These are phyloP conservation scores for Alviniconcha marisindica DNA, from an alignment of 1,140 invertebrate genomes.

Conservation along the genomic window DNA sequence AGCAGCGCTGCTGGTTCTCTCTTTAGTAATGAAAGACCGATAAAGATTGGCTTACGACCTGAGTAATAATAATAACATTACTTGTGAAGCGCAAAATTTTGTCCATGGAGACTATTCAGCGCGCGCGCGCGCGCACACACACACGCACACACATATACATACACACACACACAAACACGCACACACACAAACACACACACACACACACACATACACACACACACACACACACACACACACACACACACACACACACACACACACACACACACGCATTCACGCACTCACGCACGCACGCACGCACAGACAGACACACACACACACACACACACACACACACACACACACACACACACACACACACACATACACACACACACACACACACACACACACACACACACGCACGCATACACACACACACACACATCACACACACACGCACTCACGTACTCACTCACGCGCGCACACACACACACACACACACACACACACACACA, in stretches of 20 bases:
- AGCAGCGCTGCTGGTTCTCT: too few species aligned
- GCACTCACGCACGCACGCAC: not conserved
- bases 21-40: too few species aligned
- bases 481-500: too few species aligned
- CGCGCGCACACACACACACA: too few species aligned
- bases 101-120: not conserved
- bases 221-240: not conserved
- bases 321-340: conserved; percentile 17
- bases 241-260: not conserved
- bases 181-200: conserved; percentile 12
- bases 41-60: too few species aligned
- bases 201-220: conserved; percentile 14
- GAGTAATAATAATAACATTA: too few species aligned
- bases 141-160: not conserved
- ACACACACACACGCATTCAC: not conserved
- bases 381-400: conserved; percentile 9
- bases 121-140: not conserved
- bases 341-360: conserved; percentile 12
- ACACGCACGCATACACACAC: conserved; percentile 3
- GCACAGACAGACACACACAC: not conserved
- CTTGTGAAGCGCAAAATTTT: too few species aligned
- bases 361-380: conserved; percentile 17
- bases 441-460: too few species aligned
- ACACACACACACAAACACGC: conserved; percentile 7
- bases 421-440: too few species aligned